Base-by-base conservation (phyloP, 2,113 vertebrate species). In the Rhipidura dahli region DNA sequence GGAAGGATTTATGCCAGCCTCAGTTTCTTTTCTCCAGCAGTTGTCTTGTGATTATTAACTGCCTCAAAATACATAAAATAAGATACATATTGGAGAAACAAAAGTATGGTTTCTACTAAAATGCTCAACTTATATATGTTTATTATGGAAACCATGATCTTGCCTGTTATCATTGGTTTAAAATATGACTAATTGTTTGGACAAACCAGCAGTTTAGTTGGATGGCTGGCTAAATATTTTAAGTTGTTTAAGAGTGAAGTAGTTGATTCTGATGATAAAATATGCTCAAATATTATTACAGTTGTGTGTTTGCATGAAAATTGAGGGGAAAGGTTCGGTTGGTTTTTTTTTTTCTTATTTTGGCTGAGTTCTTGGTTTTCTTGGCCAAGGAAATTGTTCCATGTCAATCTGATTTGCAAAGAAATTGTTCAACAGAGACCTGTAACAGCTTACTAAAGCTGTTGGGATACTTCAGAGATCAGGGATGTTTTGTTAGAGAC, bases 341-440 rank as follows among this genome's bases (percentile, higher is more conserved):
- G 26, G 61, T 51, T 10, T 24, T 82, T 50, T 80, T 44, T 6
- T 19, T 63, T 65, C 59, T 88, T 75, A 66, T 75, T 89, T 95
- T 96, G 96, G 84, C 64, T 70, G 60, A 87, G 69, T 95, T 91
- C 16, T 96, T 75, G 84, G 69, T 87, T 96, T 89, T 79, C 63
- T 94, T 97, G 95, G 95, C 94, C 94, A 90, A 97, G 44, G 73
- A 95, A 95, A 92, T 93, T 75, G 82, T 95, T 96, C 82, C 95
- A 31, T 59, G 80, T 96, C 81, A 93, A 76, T 94, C 75, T 91
- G 63, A 95, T 97, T 95, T 94, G 68, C 84, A 86, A 95, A 95
- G 57, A 93, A 70, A 61, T 92, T 69, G 35, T 95, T 90, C 73
- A 94, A 50, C 68, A 57, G 73, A 84, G 64, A 69, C 80, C 64